phyloP scores from a whole-genome alignment of 1,140 invertebrate genomes.

The Zaprionus ghesquierei region DNA sequence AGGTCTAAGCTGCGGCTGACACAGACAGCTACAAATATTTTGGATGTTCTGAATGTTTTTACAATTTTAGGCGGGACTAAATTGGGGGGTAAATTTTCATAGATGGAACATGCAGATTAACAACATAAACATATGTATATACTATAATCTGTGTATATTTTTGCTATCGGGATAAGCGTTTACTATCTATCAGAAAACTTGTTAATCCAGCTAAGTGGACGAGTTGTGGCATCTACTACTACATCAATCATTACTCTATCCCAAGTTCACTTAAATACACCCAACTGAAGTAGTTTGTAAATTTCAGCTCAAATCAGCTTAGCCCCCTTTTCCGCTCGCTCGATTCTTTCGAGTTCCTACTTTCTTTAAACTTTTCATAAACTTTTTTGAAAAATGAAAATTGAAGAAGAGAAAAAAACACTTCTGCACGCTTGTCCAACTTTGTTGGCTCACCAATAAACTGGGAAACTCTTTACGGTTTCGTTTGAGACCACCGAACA shows the following conservation, averaged over 20 bases:
- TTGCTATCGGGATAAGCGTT: too few relatives aligned
- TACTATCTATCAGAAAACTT: too few relatives aligned
- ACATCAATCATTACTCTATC: not conserved
- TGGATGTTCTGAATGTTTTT: not conserved
- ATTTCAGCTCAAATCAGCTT: not conserved
- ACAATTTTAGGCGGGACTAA: not conserved
- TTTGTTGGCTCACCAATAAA: not conserved
- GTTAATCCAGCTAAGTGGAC: too few relatives aligned
- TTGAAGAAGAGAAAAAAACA: not conserved
- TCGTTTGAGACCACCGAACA: not conserved
- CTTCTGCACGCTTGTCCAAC: not conserved
- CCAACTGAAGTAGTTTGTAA: not conserved
- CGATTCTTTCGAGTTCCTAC: not conserved
- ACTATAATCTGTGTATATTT: too few relatives aligned
- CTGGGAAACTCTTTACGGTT: not conserved
- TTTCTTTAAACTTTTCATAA: not conserved
- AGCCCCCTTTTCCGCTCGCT: not conserved
- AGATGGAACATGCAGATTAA: not conserved
- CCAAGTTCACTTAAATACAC: not conserved
- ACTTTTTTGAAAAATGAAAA: not conserved
- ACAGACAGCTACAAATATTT: not conserved
- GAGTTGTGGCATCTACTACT: too few relatives aligned
- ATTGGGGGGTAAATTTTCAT: not conserved
- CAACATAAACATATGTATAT: too few relatives aligned
- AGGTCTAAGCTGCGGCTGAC: not conserved